A percentile compares a stretch with the other conserved stretches of the same genome.
phyloP scores from a whole-genome alignment of 2,888 invertebrate species.

The Ligdia adustata region DNA sequence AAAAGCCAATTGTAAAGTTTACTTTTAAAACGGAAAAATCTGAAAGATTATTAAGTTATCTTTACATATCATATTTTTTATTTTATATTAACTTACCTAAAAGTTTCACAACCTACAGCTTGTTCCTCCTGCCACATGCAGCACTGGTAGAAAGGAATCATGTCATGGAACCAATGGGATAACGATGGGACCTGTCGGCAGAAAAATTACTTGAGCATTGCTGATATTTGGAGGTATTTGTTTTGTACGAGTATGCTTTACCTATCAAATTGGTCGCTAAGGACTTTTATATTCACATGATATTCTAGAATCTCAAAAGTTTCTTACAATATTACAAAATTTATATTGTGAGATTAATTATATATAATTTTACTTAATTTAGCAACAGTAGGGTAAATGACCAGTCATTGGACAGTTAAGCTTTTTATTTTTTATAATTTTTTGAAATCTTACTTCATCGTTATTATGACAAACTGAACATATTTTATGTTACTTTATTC shows the following conservation, averaged over 20 bases:
- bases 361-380: too few relatives aligned
- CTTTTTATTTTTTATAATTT: neutral
- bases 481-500: neutral
- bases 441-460: neutral
- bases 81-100: constrained; percentile 75
- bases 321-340: too few relatives aligned
- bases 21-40: too few relatives aligned
- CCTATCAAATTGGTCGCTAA: too few relatives aligned
- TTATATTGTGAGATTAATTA: too few relatives aligned
- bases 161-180: constrained; percentile 98
- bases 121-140: constrained; percentile 97
- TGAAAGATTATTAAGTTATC: too few relatives aligned
- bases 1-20: too few relatives aligned
- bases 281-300: too few relatives aligned
- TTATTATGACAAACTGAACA: neutral
- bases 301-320: too few relatives aligned
- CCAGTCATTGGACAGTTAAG: neutral
- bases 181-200: constrained; percentile 89
- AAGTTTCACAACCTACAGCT: constrained; percentile 96
- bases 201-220: constrained; percentile 41
- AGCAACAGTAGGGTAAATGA: neutral
- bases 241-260: neutral
- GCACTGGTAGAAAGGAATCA: constrained; percentile 96
- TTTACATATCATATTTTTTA: too few relatives aligned
- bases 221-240: neutral